These are phyloP conservation scores for Poeciliopsis turrubarensis DNA, from an alignment of 2,113 vertebrate species.

Conservation along the genomic window DNA sequence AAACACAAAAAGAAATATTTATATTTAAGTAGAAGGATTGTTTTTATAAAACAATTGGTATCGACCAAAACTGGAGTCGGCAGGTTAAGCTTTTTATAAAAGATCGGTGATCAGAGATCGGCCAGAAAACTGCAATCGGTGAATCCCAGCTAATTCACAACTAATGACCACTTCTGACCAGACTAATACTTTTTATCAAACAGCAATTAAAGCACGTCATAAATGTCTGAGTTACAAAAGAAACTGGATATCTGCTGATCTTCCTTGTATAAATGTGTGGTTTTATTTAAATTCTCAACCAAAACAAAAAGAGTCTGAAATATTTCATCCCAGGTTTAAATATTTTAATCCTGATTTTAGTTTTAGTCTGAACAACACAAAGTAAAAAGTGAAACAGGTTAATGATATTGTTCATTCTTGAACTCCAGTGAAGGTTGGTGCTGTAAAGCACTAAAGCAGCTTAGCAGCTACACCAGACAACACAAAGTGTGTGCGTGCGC, in stretches of 20 bases:
- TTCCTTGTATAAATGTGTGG: background rate
- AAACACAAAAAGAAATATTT: background rate
- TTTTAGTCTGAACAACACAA: background rate
- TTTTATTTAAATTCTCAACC: background rate
- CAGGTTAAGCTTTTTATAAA: too few relatives aligned
- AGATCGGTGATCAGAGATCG: too few relatives aligned
- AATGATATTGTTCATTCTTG: slow-evolving; percentile 30
- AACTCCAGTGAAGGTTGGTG: slow-evolving; percentile 50
- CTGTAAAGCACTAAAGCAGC: slow-evolving; percentile 66
- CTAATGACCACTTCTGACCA: background rate
- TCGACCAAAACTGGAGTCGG: too few relatives aligned
- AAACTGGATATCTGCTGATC: background rate
- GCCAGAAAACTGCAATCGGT: too few relatives aligned
- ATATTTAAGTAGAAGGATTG: too few relatives aligned
- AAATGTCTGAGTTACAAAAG: background rate
- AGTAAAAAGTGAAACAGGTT: background rate
- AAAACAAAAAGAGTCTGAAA: background rate
- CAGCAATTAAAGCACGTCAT: background rate
- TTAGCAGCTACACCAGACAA: slow-evolving; percentile 63
- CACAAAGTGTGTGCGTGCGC: background rate
- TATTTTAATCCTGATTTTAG: background rate
- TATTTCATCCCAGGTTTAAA: background rate
- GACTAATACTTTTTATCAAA: background rate
- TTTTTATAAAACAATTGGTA: too few relatives aligned
- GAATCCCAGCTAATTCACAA: background rate